These are phyloP conservation scores for Holacanthus passer DNA, from an alignment of 2,113 vertebrate species.

Conservation along the genomic window DNA sequence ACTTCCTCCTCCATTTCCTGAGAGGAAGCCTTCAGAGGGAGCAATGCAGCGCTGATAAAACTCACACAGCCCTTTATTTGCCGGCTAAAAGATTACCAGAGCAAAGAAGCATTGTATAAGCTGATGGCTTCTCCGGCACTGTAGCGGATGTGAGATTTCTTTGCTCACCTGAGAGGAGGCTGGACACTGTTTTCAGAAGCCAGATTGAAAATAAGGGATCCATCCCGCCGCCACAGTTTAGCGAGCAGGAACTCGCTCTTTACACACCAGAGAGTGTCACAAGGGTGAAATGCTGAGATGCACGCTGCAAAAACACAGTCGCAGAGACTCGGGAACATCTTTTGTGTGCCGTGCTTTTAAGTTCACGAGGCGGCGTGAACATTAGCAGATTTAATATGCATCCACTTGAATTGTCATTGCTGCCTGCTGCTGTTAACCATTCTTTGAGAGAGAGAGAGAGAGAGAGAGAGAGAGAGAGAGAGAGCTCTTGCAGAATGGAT, in stretches of 20 bases:
- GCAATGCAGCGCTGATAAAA: conserved; percentile 75
- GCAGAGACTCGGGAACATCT: conserved; percentile 3
- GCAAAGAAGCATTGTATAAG: conserved; percentile 62
- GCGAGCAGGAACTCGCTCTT: neutral
- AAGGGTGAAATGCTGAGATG: conserved; percentile 34
- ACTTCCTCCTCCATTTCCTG: conserved; percentile 79
- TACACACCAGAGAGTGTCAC: conserved; percentile 10
- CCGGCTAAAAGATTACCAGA: conserved; percentile 70
- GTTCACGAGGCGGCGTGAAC: conserved; percentile 25
- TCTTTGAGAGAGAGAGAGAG: conserved; percentile 36
- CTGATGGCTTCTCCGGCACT: conserved; percentile 40
- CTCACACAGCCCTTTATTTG: conserved; percentile 73
- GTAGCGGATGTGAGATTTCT: conserved; percentile 45
- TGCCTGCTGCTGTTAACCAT: conserved; percentile 40
- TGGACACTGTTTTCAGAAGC: conserved; percentile 25
- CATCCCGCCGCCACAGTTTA: conserved; percentile 25
- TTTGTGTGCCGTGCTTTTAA: conserved; percentile 22
- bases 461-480: conserved; percentile 36
- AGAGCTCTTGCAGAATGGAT: conserved; percentile 50
- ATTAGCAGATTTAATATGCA: conserved; percentile 61
- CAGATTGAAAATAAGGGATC: conserved; percentile 30
- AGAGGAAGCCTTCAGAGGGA: conserved; percentile 69
- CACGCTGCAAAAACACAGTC: conserved; percentile 10
- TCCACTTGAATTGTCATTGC: conserved; percentile 49
- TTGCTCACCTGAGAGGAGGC: conserved; percentile 31